Percentiles rank a stretch among this genome's conserved stretches.
Conservation (phyloP, 2,888 invertebrate genomes). For the Laspeyria flexula region DNA sequence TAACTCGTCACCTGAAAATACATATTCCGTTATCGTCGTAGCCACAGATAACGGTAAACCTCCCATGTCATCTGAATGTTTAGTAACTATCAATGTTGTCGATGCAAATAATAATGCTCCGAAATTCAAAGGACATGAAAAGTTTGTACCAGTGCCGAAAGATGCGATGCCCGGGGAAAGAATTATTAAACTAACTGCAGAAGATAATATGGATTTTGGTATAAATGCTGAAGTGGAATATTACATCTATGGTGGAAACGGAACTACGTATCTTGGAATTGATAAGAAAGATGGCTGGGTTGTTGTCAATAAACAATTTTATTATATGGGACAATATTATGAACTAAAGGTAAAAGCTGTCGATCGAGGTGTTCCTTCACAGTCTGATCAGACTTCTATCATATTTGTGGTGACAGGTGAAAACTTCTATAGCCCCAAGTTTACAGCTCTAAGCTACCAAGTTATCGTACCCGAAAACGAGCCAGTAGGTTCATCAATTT, state of each 20-base stretch:
- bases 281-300: slow-evolving; percentile 94
- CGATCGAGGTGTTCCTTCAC: slow-evolving; percentile 95
- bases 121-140: slow-evolving; percentile 90
- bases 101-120: slow-evolving; percentile 97
- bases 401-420: slow-evolving; percentile 93
- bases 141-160: slow-evolving; percentile 93
- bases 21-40: slow-evolving; percentile 94
- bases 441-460: slow-evolving; percentile 94
- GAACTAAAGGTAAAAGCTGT: slow-evolving; percentile 90
- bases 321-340: slow-evolving; percentile 88
- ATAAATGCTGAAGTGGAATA: slow-evolving; percentile 96
- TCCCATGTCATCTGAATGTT: slow-evolving; percentile 95
- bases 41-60: slow-evolving; percentile 98
- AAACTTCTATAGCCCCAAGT: slow-evolving; percentile 92
- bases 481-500: slow-evolving; percentile 93
- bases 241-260: slow-evolving; percentile 90
- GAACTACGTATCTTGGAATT: slow-evolving; percentile 90
- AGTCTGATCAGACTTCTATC: slow-evolving; percentile 90
- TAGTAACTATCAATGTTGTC: slow-evolving; percentile 94
- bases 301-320: slow-evolving; percentile 87
- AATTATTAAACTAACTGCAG: slow-evolving; percentile 90
- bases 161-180: slow-evolving; percentile 90
- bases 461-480: slow-evolving; percentile 97
- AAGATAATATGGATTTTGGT: slow-evolving; percentile 93
- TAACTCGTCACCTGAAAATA: slow-evolving; percentile 94